Base-by-base conservation (phyloP, 1,140 invertebrate species). In the Achatina immaculata region DNA sequence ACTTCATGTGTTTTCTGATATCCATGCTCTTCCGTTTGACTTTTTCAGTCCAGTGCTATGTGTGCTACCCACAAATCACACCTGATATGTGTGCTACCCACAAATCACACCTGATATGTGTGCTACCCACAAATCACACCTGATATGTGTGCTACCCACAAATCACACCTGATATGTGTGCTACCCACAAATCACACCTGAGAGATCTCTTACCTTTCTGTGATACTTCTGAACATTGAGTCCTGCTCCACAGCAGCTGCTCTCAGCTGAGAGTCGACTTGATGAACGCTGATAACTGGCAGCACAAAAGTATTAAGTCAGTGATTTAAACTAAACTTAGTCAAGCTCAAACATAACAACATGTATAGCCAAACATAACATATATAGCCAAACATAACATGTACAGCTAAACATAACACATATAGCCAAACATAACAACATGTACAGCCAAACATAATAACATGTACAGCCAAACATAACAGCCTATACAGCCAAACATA, bases 201-300 rank as follows among this genome's bases (percentile, higher is more conserved):
- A n/a, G n/a, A n/a, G n/a, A n/a, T n/a, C n/a, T n/a, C n/a, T n/a
- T 86, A 87, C 86, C 82, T 86, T 77, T 86, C 66, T 28, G 81
- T 65, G 21, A 88, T 83, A 58, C 65, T 81, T 42, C 82, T 82
- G 36, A 87, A 81, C 48, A 88, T 48, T 40, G 77, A 76, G 45
- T 81, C 83, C 82, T 87, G 82, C 58, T 88, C 84, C n/a, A 78
- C 82, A 79, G 83, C 77, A 38, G 76, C 81, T 31, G 82, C 74
- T 55, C 82, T 87, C 77, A 88, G 80, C 69, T 88, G 87, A 28
- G 81, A 66, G 66, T 88, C 87, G 65, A 87, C 83, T 65, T 88
- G 87, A 78, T 85, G 65, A 0, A 86, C 82, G 77, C 85, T 88
- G 11, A 88, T 80, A 77, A 87, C 87, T 88, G 72, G 6, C 80